These are phyloP conservation scores for Lamproptera curius DNA, from an alignment of 2,888 invertebrate genomes.

Conservation along the genomic window DNA sequence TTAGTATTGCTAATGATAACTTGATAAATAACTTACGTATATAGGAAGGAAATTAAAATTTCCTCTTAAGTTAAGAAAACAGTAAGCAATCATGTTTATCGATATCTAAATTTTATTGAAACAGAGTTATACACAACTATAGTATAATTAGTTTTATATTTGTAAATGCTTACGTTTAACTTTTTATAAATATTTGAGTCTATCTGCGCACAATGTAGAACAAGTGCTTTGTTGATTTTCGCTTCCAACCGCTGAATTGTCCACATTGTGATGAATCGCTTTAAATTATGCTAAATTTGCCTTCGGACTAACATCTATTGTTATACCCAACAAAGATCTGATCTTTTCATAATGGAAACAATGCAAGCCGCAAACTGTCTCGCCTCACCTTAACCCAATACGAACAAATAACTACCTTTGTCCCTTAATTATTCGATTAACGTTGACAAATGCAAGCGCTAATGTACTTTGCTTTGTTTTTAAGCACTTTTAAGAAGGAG, in stretches of 20 bases:
- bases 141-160: neutral
- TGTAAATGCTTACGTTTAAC: neutral
- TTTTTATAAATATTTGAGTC: neutral
- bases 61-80: neutral
- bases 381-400: conserved; percentile 13
- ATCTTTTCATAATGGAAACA: conserved; percentile 7
- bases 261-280: too few species aligned
- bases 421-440: conserved; percentile 12
- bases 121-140: neutral
- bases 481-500: neutral
- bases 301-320: neutral
- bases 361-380: neutral
- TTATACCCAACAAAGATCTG: conserved; percentile 5
- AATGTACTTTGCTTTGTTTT: neutral
- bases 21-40: neutral
- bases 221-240: too few species aligned
- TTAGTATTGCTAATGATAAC: neutral
- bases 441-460: conserved; percentile 11
- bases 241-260: too few species aligned
- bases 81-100: neutral
- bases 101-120: neutral
- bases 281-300: too few species aligned
- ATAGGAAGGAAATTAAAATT: too few species aligned
- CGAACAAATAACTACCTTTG: conserved; percentile 8
- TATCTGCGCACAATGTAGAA: too few species aligned